phyloP scores from a whole-genome alignment of 2,113 vertebrate species.

The Triplophysa rosa region DNA sequence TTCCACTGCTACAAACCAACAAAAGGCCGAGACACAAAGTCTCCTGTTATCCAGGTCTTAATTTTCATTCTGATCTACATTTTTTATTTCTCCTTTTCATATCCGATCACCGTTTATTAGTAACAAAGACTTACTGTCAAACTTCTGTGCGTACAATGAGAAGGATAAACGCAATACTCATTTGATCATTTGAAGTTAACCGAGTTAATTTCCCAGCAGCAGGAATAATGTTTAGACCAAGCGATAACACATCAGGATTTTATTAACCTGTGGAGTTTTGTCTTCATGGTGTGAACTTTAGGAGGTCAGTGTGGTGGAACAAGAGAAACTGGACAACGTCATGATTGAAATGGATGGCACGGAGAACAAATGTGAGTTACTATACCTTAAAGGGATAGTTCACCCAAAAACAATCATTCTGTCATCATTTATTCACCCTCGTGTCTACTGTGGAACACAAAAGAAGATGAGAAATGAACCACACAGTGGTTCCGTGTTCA shows the following conservation, averaged over 20 bases:
- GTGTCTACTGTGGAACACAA: not conserved
- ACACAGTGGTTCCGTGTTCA: too few relatives aligned
- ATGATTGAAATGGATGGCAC: conserved; percentile 95
- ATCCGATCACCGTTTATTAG: not conserved
- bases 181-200: not conserved
- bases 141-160: not conserved
- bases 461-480: too few relatives aligned
- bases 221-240: not conserved
- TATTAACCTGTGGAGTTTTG: conserved; percentile 23
- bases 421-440: not conserved
- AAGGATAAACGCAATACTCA: not conserved
- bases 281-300: conserved; percentile 57
- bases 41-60: conserved; percentile 34
- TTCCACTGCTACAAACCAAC: conserved; percentile 22
- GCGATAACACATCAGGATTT: not conserved
- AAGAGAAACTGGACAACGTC: conserved; percentile 90
- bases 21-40: conserved; percentile 28
- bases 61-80: conserved; percentile 28
- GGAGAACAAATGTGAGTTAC: conserved; percentile 91
- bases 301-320: conserved; percentile 88
- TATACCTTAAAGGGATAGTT: not conserved
- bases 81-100: conserved; percentile 11
- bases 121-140: not conserved
- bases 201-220: not conserved
- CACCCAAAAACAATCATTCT: not conserved